A percentile compares a stretch with the other conserved stretches of the same genome.
Evolutionary conservation across 2,888 invertebrate species (phyloP).

Genomic region (Leptinotarsa peninsularis): DNA sequence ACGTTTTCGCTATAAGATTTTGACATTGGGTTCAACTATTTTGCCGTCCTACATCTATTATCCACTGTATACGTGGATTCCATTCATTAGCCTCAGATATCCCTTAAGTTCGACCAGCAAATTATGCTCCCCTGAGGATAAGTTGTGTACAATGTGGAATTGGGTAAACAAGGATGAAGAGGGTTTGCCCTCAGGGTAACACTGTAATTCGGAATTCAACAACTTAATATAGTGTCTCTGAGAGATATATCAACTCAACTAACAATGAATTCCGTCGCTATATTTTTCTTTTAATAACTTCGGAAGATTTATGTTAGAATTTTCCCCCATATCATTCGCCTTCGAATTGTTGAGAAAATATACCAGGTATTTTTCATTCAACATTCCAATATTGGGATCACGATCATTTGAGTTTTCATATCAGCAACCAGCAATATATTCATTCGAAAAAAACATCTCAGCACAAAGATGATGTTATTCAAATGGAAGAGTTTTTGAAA

Average conservation of each 20-base stretch:
- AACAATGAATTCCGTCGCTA: not conserved
- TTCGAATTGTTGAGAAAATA: too few relatives aligned
- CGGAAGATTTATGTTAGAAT: not conserved
- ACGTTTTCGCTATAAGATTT: too few relatives aligned
- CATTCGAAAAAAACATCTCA: too few relatives aligned
- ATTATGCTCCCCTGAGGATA: not conserved
- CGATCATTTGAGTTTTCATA: too few relatives aligned
- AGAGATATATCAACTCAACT: not conserved
- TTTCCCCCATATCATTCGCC: not conserved
- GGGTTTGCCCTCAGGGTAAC: not conserved
- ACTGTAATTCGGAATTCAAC: not conserved
- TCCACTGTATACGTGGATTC: not conserved
- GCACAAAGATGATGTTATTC: too few relatives aligned
- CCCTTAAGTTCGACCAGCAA: not conserved
- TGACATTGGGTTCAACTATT: not conserved
- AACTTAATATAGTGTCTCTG: not conserved
- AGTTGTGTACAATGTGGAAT: slow-evolving; percentile 1
- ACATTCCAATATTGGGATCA: too few relatives aligned
- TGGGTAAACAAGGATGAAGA: slow-evolving; percentile 5
- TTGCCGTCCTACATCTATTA: not conserved
- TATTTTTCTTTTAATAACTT: not conserved
- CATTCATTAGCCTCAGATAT: slow-evolving; percentile 5
- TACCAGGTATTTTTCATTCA: too few relatives aligned
- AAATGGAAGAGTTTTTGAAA: too few relatives aligned
- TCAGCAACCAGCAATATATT: too few relatives aligned